Evolutionary conservation across 30 jellyfish, hydroid and myxozoan genomes (phyloP).

Genomic region (Phacellophora camtschatica): DNA sequence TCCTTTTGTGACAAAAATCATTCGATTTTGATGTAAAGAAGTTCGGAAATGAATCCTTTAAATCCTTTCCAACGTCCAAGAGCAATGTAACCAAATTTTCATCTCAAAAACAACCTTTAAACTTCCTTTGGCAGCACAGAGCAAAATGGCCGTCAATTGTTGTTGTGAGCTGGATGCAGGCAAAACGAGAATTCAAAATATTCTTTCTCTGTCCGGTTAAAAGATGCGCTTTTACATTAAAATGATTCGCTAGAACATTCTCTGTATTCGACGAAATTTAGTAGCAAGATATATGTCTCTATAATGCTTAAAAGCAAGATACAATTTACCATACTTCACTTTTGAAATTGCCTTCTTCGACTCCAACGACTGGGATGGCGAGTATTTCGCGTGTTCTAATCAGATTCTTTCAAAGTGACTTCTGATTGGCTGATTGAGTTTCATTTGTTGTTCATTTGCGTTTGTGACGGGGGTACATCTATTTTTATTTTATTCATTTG

Average conservation of each 20-base stretch:
- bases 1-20: not conserved
- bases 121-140: no score
- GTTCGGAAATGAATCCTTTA: no score
- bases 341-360: not conserved
- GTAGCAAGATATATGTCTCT: no score
- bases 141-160: no score
- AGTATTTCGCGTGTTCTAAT: constrained; percentile 19
- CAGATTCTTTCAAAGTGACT: no score
- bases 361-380: constrained; percentile 54
- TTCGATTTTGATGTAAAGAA: constrained; percentile 24
- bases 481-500: no score
- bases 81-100: no score
- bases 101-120: no score
- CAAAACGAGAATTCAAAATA: not conserved
- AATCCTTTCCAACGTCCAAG: no score
- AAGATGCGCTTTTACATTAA: constrained; percentile 14
- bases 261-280: not conserved
- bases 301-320: no score
- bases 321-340: no score
- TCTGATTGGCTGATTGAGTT: constrained; percentile 47
- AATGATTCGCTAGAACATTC: not conserved
- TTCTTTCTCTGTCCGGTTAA: not conserved
- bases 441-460: not conserved
- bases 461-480: constrained; percentile 32
- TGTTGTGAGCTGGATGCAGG: no score